Conservation (phyloP, 2,113 vertebrate genomes). For the Epinephelus lanceolatus region DNA sequence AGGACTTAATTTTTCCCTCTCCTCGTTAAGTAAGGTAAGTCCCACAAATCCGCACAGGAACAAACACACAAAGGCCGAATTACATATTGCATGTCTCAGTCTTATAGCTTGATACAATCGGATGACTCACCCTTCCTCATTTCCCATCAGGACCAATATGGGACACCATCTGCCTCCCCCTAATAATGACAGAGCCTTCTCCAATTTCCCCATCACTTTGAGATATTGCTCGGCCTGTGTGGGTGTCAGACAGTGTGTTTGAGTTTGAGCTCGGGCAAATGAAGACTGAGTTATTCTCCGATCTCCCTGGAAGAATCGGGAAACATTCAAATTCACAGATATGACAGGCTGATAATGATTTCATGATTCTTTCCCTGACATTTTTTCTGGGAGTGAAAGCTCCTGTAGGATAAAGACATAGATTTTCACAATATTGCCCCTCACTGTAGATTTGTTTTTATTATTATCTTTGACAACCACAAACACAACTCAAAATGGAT, state of each 20-base stretch:
- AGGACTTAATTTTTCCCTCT: neutral
- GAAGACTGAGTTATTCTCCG: slow-evolving; percentile 32
- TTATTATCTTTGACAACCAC: neutral
- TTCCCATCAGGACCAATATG: slow-evolving; percentile 73
- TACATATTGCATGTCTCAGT: slow-evolving; percentile 18
- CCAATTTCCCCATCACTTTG: slow-evolving; percentile 51
- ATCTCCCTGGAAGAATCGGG: slow-evolving; percentile 12
- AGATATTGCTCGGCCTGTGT: slow-evolving; percentile 47
- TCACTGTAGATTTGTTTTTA: neutral
- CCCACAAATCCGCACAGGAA: slow-evolving; percentile 1
- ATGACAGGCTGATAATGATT: slow-evolving; percentile 37
- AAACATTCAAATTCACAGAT: slow-evolving; percentile 17
- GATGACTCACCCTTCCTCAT: slow-evolving; percentile 66
- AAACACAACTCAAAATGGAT: neutral
- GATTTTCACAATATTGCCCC: neutral
- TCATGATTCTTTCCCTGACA: slow-evolving; percentile 26
- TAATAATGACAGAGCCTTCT: slow-evolving; percentile 65
- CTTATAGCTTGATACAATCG: slow-evolving; percentile 40
- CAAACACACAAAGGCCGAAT: slow-evolving; percentile 31
- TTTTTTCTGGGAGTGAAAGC: neutral
- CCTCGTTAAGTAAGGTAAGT: slow-evolving; percentile 7
- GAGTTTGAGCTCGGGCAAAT: slow-evolving; percentile 35
- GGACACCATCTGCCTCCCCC: slow-evolving; percentile 71
- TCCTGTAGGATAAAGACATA: neutral
- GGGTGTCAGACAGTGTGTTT: neutral